Conservation (phyloP, 1,140 invertebrate species). For the Hypsibius dujardini region DNA sequence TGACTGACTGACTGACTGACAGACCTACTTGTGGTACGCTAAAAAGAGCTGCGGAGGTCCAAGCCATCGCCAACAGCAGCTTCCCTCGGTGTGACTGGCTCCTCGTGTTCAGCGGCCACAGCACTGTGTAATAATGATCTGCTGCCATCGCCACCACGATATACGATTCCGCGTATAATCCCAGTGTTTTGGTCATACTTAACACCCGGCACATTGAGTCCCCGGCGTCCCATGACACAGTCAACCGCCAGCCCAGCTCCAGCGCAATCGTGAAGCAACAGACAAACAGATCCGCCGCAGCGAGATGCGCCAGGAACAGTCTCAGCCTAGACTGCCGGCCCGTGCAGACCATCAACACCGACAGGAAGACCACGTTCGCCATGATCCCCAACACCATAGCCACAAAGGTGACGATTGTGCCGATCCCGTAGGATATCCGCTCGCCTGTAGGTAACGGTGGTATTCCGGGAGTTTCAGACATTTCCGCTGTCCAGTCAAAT, state of each 20-base stretch:
- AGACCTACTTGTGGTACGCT: constrained; percentile 7
- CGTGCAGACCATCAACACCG: no score
- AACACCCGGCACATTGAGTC: not conserved
- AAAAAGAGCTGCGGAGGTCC: not conserved
- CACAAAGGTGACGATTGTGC: no score
- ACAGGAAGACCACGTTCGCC: no score
- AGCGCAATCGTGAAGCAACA: not conserved
- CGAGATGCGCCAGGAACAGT: not conserved
- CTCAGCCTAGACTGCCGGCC: not conserved
- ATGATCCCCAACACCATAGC: no score
- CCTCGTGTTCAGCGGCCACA: not conserved
- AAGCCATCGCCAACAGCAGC: not conserved
- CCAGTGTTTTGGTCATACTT: not conserved
- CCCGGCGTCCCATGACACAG: not conserved
- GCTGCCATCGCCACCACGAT: not conserved
- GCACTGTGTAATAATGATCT: not conserved
- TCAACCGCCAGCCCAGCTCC: constrained; percentile 5
- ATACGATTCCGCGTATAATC: not conserved
- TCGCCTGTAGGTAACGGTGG: no score
- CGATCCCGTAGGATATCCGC: no score
- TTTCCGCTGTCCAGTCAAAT: no score
- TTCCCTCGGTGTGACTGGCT: not conserved
- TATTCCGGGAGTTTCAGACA: no score
- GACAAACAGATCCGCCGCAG: not conserved
- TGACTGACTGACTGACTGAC: not conserved